Evolutionary conservation across 2,888 invertebrate genomes (phyloP), one percentile per base, ranked within the genome.

Genomic region (Leuctra nigra): DNA sequence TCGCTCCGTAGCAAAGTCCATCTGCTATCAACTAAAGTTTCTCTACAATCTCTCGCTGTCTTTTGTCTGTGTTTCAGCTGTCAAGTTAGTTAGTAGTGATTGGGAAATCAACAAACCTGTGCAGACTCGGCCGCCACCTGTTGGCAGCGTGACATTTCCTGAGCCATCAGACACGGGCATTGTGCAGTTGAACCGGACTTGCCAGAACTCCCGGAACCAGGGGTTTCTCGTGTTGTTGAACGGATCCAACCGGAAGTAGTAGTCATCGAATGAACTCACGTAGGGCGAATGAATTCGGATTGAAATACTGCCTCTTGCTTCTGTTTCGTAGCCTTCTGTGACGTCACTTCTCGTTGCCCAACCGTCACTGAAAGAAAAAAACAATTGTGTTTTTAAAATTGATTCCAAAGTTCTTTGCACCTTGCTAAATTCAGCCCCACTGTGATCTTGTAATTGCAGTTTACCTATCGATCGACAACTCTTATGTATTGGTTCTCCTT

Each of bases 151-250:
- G 16, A 55, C 47, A 18, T 23, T 35, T 18, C 14, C 38, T 20
- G 23, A 11, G 13, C 58, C 41, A 46, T 24, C 46, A n/a, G 61
- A 58, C 1, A 61, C 61, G 18, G 73, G 67, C 39, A 79, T 65
- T 4, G 74, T 70, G 68, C 87, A 87, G 64, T 79, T 75, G 71
- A 87, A 87, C 64, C 80, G 79, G 61, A 77, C 73, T 68, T 87
- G 82, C 88, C 88, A 89, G 71, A 87, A 87, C 69, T 89, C 88
- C 20, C 75, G 73, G 70, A 88, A 88, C 81, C 81, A 81, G n/a
- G 61, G 61, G 53, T 61, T 61, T 20, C 61, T 53, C 38, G 41
- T 20, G 55, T 61, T 61, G 44, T 22, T 25, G 14, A 54, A 56
- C 1, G 85, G 85, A 58, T 78, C 77, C 50, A 87, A 75, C 1